Percentiles rank a stretch among this genome's conserved stretches.
These are phyloP conservation scores for Dynastes tityus DNA, from an alignment of 2,888 invertebrate genomes.

Conservation along the genomic window DNA sequence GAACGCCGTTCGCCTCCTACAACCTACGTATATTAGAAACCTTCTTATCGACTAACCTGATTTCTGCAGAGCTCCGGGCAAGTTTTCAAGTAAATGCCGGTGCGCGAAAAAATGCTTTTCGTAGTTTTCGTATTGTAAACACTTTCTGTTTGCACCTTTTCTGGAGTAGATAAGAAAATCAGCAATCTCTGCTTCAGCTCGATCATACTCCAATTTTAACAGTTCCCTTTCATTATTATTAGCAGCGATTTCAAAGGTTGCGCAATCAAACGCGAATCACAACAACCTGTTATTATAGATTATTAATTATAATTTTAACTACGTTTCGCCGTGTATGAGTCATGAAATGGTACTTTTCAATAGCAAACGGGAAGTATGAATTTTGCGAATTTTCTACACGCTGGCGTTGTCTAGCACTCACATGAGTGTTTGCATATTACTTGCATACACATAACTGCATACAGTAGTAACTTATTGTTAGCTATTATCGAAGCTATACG, in stretches of 20 bases:
- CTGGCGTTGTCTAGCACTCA: not conserved
- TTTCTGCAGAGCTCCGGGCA: constrained; percentile 60
- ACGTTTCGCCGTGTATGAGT: constrained; percentile 30
- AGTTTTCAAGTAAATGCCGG: constrained; percentile 56
- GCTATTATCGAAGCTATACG: too few species aligned
- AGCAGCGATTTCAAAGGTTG: constrained; percentile 44
- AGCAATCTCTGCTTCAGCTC: constrained; percentile 13
- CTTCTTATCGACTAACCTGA: constrained; percentile 66
- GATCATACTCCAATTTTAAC: constrained; percentile 28
- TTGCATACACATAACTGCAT: too few species aligned
- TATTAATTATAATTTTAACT: constrained; percentile 50
- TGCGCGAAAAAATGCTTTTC: constrained; percentile 45
- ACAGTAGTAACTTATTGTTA: too few species aligned
- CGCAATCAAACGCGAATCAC: constrained; percentile 43
- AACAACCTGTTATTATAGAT: constrained; percentile 49
- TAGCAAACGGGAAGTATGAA: constrained; percentile 34
- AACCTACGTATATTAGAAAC: constrained; percentile 64
- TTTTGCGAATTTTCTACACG: constrained; percentile 30
- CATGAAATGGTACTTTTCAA: constrained; percentile 29
- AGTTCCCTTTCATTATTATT: constrained; percentile 49
- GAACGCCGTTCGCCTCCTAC: constrained; percentile 61
- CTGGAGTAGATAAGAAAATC: constrained; percentile 54
- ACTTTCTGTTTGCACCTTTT: constrained; percentile 59
- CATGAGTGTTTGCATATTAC: too few species aligned
- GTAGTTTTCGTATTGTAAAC: constrained; percentile 60